phyloP scores from a whole-genome alignment of 2,888 invertebrate genomes.

The Tiphia femorata region DNA sequence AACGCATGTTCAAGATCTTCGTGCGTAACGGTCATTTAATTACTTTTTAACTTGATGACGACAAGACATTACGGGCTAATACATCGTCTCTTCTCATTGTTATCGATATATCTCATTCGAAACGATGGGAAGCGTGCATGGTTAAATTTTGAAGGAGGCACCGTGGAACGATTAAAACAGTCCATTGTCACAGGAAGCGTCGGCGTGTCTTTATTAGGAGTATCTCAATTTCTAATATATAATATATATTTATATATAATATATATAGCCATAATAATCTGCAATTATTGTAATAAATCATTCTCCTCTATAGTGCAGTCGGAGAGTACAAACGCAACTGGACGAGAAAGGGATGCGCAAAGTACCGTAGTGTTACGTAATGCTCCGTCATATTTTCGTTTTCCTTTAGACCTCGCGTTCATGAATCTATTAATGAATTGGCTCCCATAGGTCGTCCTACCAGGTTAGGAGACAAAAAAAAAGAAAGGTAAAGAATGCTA shows the following conservation, averaged over 20 bases:
- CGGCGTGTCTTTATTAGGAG: conserved; percentile 67
- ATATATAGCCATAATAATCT: conserved; percentile 66
- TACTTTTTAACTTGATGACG: neutral
- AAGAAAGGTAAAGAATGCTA: conserved; percentile 16
- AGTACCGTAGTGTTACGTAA: conserved; percentile 35
- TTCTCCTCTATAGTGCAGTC: conserved; percentile 53
- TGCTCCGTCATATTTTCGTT: conserved; percentile 15
- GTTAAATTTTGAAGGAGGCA: neutral
- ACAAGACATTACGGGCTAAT: no score
- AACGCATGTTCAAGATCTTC: neutral
- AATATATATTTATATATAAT: conserved; percentile 63
- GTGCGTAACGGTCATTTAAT: neutral
- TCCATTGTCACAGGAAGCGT: conserved; percentile 54
- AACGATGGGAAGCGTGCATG: neutral
- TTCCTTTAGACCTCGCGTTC: neutral
- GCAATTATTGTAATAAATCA: conserved; percentile 62
- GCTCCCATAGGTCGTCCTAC: no score
- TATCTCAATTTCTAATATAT: conserved; percentile 68
- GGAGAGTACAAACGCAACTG: conserved; percentile 53
- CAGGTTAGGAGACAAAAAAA: conserved; percentile 18
- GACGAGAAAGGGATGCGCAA: conserved; percentile 34
- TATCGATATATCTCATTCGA: no score
- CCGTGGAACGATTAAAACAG: conserved; percentile 19
- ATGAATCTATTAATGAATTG: no score
- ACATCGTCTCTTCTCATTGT: no score